These are phyloP conservation scores for Drepanosiphum platanoidis DNA, from an alignment of 2,888 invertebrate genomes.

Conservation along the genomic window DNA sequence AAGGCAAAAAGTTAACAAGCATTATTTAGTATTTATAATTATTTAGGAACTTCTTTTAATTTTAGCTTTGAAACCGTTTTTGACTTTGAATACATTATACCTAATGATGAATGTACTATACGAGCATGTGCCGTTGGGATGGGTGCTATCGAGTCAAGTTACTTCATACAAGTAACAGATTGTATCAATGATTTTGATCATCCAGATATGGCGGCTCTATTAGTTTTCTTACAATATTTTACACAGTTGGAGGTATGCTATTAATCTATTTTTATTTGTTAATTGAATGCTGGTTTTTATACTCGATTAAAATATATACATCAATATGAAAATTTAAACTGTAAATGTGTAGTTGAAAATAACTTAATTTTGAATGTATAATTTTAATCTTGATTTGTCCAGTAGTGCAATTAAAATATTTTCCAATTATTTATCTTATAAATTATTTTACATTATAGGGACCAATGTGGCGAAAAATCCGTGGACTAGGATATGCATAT, in stretches of 20 bases:
- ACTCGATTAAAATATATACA: background rate
- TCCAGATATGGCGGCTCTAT: slow-evolving; percentile 77
- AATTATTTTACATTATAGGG: slow-evolving; percentile 71
- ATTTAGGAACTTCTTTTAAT: background rate
- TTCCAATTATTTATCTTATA: background rate
- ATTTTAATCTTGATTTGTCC: background rate
- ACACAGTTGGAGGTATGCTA: slow-evolving; percentile 80
- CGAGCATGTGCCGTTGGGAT: slow-evolving; percentile 79
- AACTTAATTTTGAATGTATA: background rate
- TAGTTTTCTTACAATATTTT: slow-evolving; percentile 85
- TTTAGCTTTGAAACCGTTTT: slow-evolving; percentile 68
- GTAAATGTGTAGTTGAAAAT: too few relatives aligned
- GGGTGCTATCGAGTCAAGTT: slow-evolving; percentile 84
- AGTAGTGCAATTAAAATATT: background rate
- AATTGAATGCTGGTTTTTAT: background rate
- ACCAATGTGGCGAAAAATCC: slow-evolving; percentile 87
- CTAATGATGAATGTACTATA: slow-evolving; percentile 67
- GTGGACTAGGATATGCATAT: slow-evolving; percentile 88
- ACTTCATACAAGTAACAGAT: slow-evolving; percentile 75
- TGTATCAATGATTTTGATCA: slow-evolving; percentile 74
- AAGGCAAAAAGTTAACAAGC: slow-evolving; percentile 64
- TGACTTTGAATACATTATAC: slow-evolving; percentile 69
- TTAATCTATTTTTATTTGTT: background rate
- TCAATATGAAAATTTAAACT: background rate
- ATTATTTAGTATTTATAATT: slow-evolving; percentile 65